These are phyloP conservation scores for Cyclopterus lumpus DNA, from an alignment of 2,797 vertebrate species.

Conservation along the genomic window DNA sequence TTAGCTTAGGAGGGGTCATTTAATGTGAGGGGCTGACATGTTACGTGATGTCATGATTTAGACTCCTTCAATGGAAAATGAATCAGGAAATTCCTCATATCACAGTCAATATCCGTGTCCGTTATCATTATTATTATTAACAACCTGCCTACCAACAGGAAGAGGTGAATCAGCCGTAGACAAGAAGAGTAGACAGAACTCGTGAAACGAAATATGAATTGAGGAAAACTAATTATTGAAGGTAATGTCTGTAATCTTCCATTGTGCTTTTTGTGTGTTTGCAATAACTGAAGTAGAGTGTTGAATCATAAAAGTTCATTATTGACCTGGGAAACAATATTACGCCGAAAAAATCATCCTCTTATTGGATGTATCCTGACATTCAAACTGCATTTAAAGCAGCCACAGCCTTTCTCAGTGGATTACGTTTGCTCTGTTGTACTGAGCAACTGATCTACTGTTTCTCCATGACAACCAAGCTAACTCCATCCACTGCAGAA, in stretches of 20 bases:
- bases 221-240: neutral
- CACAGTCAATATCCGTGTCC: constrained; percentile 31
- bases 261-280: neutral
- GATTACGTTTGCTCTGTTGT: neutral
- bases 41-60: constrained; percentile 63
- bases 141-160: neutral
- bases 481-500: neutral
- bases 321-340: neutral
- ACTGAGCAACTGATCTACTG: neutral
- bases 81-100: constrained; percentile 51
- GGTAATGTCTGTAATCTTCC: neutral
- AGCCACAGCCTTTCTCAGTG: neutral
- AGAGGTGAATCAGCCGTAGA: neutral
- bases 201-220: neutral
- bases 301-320: neutral
- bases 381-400: neutral
- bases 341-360: neutral
- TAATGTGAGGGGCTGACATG: constrained; percentile 51
- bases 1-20: constrained; percentile 50
- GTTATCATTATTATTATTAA: constrained; percentile 19
- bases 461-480: neutral
- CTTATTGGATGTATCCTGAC: neutral
- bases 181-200: neutral
- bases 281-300: neutral
- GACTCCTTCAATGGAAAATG: constrained; percentile 52